Evolutionary conservation across 2,113 vertebrate species (phyloP).

Genomic region (Vombatus ursinus): DNA sequence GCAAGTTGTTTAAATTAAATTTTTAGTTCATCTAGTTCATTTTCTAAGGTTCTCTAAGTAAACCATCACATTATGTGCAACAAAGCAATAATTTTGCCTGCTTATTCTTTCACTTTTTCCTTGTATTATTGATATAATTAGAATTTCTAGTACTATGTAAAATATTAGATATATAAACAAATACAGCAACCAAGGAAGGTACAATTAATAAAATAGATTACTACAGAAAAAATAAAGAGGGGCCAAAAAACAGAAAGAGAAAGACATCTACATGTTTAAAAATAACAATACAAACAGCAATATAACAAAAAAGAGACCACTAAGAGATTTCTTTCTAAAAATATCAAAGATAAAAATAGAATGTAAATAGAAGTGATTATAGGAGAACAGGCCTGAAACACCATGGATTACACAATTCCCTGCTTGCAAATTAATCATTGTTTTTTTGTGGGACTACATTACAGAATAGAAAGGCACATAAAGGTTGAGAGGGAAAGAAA

Average conservation of each 20-base stretch:
- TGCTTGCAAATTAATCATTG: background rate
- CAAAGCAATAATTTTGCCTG: no score
- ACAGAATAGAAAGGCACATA: background rate
- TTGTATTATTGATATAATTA: no score
- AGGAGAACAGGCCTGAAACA: background rate
- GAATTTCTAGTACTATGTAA: no score
- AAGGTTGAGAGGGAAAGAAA: background rate
- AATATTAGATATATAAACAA: no score
- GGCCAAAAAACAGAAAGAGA: background rate
- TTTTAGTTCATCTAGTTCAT: background rate
- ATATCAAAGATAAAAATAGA: background rate
- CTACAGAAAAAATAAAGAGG: background rate
- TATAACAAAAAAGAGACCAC: background rate
- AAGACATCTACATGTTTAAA: background rate
- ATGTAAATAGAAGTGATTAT: background rate
- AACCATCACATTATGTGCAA: no score
- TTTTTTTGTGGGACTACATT: background rate
- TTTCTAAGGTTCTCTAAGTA: background rate
- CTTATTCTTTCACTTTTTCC: no score
- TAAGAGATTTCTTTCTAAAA: background rate
- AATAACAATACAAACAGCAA: background rate
- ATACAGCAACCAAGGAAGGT: no score
- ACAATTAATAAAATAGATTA: no score
- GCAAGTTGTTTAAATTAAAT: background rate
- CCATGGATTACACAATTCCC: background rate